Percentiles rank a stretch among this genome's conserved stretches.
Evolutionary conservation across 2,113 vertebrate species (phyloP).

Genomic region (Bufo gargarizans): DNA sequence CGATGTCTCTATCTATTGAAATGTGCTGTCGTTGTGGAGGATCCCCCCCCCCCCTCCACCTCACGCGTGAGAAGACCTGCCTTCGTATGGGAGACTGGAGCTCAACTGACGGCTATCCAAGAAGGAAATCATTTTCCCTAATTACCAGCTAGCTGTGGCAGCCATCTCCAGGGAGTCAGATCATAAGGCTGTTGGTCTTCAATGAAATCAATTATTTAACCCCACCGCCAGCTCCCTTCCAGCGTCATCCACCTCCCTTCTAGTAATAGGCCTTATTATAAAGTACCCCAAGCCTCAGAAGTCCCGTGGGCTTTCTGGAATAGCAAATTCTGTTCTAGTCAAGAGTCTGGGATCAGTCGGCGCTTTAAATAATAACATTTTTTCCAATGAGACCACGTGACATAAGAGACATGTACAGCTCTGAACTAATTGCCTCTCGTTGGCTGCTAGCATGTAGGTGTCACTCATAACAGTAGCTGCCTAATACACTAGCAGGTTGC

Average conservation of each 20-base stretch:
- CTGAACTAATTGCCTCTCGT: constrained; percentile 42
- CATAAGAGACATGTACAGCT: constrained; percentile 5
- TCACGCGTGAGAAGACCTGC: neutral
- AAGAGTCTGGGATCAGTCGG: constrained; percentile 31
- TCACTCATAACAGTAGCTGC: constrained; percentile 41
- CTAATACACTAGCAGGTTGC: constrained; percentile 18
- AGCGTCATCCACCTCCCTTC: constrained; percentile 51
- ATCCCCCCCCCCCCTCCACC: neutral
- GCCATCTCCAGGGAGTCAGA: constrained; percentile 53
- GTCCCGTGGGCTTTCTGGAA: constrained; percentile 44
- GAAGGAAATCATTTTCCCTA: constrained; percentile 54
- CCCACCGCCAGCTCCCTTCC: constrained; percentile 44
- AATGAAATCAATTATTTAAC: constrained; percentile 60
- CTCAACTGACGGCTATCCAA: constrained; percentile 33
- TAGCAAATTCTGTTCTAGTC: constrained; percentile 43
- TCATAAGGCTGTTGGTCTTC: constrained; percentile 55
- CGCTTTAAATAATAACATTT: constrained; percentile 56
- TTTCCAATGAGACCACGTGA: constrained; percentile 41
- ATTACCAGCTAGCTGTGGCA: constrained; percentile 44
- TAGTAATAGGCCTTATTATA: constrained; percentile 55
- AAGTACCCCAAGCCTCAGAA: constrained; percentile 40
- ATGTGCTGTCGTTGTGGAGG: constrained; percentile 21
- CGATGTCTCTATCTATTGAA: constrained; percentile 40
- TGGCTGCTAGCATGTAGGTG: constrained; percentile 48
- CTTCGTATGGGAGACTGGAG: constrained; percentile 44